Evolutionary conservation across 1,140 invertebrate species (phyloP).

Genomic region (Pachypsylla venusta): DNA sequence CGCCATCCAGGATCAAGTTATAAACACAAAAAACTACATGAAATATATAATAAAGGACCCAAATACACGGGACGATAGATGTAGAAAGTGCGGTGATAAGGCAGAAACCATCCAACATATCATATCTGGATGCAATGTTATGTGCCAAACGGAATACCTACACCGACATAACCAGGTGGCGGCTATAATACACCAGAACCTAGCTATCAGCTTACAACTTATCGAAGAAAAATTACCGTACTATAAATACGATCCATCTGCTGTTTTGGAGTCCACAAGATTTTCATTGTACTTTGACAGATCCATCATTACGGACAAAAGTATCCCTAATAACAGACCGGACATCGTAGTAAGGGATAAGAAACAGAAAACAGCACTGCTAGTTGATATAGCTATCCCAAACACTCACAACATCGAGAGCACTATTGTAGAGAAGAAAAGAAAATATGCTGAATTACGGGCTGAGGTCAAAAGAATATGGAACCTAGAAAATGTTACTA

Average conservation of each 20-base stretch:
- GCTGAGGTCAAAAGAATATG: neutral
- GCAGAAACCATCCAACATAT: conserved; percentile 4
- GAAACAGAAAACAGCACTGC: neutral
- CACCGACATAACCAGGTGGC: neutral
- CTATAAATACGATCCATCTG: neutral
- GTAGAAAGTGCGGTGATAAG: neutral
- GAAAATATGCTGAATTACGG: neutral
- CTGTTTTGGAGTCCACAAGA: neutral
- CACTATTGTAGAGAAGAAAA: neutral
- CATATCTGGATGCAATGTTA: neutral
- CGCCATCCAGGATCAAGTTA: conserved; percentile 26
- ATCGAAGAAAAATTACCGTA: neutral
- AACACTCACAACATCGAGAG: neutral
- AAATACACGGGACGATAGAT: neutral
- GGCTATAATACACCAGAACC: neutral
- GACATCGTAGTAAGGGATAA: neutral
- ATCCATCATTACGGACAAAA: neutral
- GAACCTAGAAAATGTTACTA: neutral
- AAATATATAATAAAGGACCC: conserved; percentile 23
- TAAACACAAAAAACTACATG: conserved; percentile 23
- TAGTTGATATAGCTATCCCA: neutral
- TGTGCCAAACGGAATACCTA: neutral
- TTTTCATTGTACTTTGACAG: neutral
- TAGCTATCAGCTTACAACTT: neutral
- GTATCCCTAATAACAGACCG: neutral